These are phyloP conservation scores for Papilio elwesi DNA, from an alignment of 2,888 invertebrate genomes.

Conservation along the genomic window DNA sequence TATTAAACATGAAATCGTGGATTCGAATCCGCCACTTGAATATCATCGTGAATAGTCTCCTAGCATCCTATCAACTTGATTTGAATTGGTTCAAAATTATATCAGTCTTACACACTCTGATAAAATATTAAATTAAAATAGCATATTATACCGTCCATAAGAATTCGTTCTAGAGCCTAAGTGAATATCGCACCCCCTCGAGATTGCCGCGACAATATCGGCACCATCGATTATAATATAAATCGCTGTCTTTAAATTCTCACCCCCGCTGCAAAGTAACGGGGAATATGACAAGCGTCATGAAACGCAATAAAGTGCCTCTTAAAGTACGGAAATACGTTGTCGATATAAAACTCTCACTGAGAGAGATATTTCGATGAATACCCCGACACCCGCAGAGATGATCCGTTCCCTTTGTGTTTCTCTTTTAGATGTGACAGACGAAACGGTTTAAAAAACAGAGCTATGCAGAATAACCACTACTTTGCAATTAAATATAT, in stretches of 20 bases:
- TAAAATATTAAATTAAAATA: background rate
- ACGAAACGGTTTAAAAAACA: conserved; percentile 5
- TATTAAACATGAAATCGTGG: no score
- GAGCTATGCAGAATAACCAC: background rate
- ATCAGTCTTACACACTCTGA: no score
- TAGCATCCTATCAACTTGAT: no score
- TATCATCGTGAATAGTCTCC: no score
- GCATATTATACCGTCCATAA: background rate
- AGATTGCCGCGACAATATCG: conserved; percentile 53
- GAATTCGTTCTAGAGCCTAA: conserved; percentile 16
- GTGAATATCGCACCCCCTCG: conserved; percentile 41
- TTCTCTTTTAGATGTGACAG: conserved; percentile 39
- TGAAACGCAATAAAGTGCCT: conserved; percentile 74
- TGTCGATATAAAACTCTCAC: conserved; percentile 63
- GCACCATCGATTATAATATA: conserved; percentile 78
- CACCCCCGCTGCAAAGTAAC: conserved; percentile 55
- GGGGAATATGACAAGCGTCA: conserved; percentile 70
- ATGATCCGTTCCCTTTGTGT: conserved; percentile 51
- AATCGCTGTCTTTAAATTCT: conserved; percentile 74
- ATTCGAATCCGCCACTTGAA: no score
- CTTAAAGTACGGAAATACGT: conserved; percentile 65
- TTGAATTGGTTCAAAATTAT: no score
- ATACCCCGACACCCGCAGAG: conserved; percentile 55
- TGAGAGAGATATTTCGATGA: conserved; percentile 58
- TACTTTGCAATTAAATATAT: no score